phyloP scores from a whole-genome alignment of 2,888 invertebrate genomes.

The Eupeodes luniger region DNA sequence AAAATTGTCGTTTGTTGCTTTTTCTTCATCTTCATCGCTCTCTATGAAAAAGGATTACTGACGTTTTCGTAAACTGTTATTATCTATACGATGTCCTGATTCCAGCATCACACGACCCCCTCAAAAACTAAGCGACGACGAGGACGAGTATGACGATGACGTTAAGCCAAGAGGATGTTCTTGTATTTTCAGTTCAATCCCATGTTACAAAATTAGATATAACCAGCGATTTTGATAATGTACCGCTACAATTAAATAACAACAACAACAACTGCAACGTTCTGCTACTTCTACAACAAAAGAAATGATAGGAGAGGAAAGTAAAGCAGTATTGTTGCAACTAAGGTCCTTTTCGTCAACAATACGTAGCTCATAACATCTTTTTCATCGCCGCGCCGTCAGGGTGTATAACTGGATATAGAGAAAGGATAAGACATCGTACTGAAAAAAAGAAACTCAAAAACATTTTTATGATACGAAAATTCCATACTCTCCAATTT shows the following conservation, averaged over 20 bases:
- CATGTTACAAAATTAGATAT: slow-evolving; percentile 57
- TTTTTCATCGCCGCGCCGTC: too few species aligned
- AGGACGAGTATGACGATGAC: too few species aligned
- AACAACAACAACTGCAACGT: background rate
- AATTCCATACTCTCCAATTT: slow-evolving; percentile 56
- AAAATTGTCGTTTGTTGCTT: slow-evolving; percentile 67
- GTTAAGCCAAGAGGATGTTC: slow-evolving; percentile 11
- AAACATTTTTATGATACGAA: slow-evolving; percentile 24
- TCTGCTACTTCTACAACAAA: background rate
- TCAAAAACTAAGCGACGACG: too few species aligned
- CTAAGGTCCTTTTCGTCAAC: slow-evolving; percentile 40
- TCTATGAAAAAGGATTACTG: slow-evolving; percentile 72
- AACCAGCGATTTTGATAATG: background rate
- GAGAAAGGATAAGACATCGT: background rate
- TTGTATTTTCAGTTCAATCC: background rate
- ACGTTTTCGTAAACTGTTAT: slow-evolving; percentile 76
- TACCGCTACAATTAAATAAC: slow-evolving; percentile 14
- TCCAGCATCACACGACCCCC: slow-evolving; percentile 29
- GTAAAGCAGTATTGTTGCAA: slow-evolving; percentile 28
- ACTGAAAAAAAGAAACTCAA: background rate
- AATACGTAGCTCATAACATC: background rate
- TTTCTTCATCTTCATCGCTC: slow-evolving; percentile 14
- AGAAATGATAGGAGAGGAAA: background rate
- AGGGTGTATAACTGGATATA: background rate
- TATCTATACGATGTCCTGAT: slow-evolving; percentile 72